Evolutionary conservation across 2,888 invertebrate genomes (phyloP).

Genomic region (Drosophila lutescens): DNA sequence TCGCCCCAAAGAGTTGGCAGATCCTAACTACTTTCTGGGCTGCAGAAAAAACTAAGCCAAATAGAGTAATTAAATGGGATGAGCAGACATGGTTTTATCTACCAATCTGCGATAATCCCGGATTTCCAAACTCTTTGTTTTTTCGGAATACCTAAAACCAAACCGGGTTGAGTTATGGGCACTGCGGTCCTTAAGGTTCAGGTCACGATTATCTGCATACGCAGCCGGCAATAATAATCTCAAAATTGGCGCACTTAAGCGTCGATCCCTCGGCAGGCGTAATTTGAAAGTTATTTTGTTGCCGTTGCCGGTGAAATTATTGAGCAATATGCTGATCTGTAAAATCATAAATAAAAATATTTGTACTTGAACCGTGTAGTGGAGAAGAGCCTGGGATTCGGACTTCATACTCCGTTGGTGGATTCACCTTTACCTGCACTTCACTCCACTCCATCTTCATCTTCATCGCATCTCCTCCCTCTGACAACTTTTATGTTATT

Average conservation of each 20-base stretch:
- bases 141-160: constrained; percentile 22
- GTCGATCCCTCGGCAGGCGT: constrained; percentile 32
- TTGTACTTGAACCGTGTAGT: constrained; percentile 56
- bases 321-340: constrained; percentile 84
- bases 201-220: constrained; percentile 83
- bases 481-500: constrained; percentile 80
- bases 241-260: constrained; percentile 82
- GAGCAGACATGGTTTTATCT: constrained; percentile 9
- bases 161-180: constrained; percentile 59
- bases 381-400: neutral
- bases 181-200: constrained; percentile 55
- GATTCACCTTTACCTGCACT: constrained; percentile 20
- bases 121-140: constrained; percentile 37
- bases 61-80: constrained; percentile 66
- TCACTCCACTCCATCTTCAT: constrained; percentile 2
- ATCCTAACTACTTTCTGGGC: constrained; percentile 6
- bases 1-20: constrained; percentile 1
- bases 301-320: constrained; percentile 76
- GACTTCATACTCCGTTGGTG: neutral
- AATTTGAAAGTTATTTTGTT: constrained; percentile 79
- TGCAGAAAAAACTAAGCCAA: constrained; percentile 32
- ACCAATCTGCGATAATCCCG: constrained; percentile 10
- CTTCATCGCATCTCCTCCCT: constrained; percentile 46
- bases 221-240: constrained; percentile 80
- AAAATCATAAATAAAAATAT: constrained; percentile 84